These are phyloP conservation scores for Caenorhabditis brenneri DNA, from an alignment of 1,140 invertebrate genomes.

Conservation along the genomic window DNA sequence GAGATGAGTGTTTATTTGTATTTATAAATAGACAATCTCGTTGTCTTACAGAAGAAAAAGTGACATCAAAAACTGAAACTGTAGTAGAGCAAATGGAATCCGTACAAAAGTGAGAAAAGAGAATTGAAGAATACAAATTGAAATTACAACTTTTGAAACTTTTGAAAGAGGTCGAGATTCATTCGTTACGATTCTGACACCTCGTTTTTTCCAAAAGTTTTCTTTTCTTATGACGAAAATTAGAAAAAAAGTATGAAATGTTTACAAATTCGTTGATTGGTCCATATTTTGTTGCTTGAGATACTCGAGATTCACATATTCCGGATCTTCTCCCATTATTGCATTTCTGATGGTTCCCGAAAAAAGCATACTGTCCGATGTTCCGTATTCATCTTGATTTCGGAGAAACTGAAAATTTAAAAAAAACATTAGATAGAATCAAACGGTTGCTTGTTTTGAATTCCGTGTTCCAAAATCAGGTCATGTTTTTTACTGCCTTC, in stretches of 20 bases:
- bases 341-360: conserved; percentile 29
- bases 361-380: conserved; percentile 37
- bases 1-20: conserved; percentile 26
- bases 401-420: conserved; percentile 27
- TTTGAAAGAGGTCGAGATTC: not conserved
- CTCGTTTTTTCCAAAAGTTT: too few relatives aligned
- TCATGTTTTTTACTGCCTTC: too few relatives aligned
- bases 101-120: conserved; percentile 38
- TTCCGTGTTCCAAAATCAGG: too few relatives aligned
- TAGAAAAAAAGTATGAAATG: not conserved
- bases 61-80: conserved; percentile 6
- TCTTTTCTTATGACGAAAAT: not conserved
- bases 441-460: too few relatives aligned
- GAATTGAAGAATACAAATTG: not conserved
- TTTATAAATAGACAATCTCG: conserved; percentile 10
- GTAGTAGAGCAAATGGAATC: conserved; percentile 5
- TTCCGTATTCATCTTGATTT: conserved; percentile 38
- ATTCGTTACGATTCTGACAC: too few relatives aligned
- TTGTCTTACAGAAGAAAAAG: not conserved
- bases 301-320: conserved; percentile 51
- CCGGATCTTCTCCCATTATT: conserved; percentile 46
- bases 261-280: conserved; percentile 25
- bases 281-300: conserved; percentile 37
- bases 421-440: not conserved
- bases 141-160: not conserved